Evolutionary conservation across 53 echinoderm and acorn worm genomes (phyloP).

Genomic region (Hippasteria phrygiana): DNA sequence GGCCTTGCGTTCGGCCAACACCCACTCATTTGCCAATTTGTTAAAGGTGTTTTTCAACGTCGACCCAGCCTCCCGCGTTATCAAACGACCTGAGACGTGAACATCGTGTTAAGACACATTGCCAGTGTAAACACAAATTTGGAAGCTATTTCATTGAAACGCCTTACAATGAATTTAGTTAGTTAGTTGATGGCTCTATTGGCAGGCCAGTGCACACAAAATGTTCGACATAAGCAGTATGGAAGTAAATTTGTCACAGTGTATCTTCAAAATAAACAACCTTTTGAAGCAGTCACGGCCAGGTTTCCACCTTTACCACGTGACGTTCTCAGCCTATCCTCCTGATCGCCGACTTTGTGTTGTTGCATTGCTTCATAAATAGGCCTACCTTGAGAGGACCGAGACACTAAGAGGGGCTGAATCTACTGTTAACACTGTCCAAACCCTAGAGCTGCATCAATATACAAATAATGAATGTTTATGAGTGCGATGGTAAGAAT

Average conservation of each 20-base stretch:
- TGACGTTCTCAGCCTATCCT: background rate
- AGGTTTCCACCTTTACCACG: background rate
- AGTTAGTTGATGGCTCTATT: background rate
- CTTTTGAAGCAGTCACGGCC: conserved; percentile 11
- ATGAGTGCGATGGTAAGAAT: too few relatives aligned
- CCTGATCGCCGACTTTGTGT: background rate
- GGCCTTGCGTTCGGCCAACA: conserved; percentile 7
- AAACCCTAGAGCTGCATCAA: background rate
- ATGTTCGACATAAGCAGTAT: background rate
- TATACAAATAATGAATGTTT: too few relatives aligned
- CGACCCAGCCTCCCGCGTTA: conserved; percentile 12
- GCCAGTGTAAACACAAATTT: background rate
- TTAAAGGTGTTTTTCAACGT: conserved; percentile 17
- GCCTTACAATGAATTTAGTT: conserved; percentile 5
- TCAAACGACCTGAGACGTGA: background rate
- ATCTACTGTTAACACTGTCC: background rate
- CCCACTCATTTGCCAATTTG: conserved; percentile 11
- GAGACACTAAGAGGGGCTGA: background rate
- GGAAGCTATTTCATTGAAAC: background rate
- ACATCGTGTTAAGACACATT: background rate
- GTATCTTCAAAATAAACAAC: conserved; percentile 1
- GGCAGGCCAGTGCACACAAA: conserved; percentile 11
- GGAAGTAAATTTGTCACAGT: background rate
- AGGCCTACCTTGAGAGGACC: background rate
- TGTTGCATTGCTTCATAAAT: background rate